Conservation (phyloP, 2,888 invertebrate species). For the Orgyia antiqua region DNA sequence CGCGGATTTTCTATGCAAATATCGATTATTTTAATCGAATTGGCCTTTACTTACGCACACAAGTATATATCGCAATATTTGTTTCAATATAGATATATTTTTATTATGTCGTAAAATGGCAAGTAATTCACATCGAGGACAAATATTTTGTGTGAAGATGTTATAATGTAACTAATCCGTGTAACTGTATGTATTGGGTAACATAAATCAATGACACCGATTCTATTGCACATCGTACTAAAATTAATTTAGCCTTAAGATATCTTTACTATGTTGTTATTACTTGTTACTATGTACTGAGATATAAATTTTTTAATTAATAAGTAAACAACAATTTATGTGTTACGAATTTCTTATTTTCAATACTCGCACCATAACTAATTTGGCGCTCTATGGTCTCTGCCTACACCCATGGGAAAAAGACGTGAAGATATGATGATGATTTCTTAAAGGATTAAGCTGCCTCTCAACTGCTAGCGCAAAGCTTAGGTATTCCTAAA, state of each 20-base stretch:
- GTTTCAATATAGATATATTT: slow-evolving; percentile 20
- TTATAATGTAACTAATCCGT: slow-evolving; percentile 16
- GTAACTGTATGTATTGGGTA: slow-evolving; percentile 12
- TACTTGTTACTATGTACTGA: too few relatives aligned
- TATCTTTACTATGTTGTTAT: too few relatives aligned
- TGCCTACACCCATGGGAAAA: too few relatives aligned
- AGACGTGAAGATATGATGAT: too few relatives aligned
- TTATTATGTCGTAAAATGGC: slow-evolving; percentile 24
- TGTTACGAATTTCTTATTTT: too few relatives aligned
- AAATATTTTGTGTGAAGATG: slow-evolving; percentile 25
- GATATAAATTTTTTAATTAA: too few relatives aligned
- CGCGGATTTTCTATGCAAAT: slow-evolving; percentile 52
- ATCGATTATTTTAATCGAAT: slow-evolving; percentile 46
- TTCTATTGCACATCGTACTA: not conserved
- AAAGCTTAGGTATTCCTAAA: too few relatives aligned
- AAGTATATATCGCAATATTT: slow-evolving; percentile 22
- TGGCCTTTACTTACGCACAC: slow-evolving; percentile 36
- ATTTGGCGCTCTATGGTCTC: too few relatives aligned
- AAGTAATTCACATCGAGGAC: slow-evolving; percentile 29
- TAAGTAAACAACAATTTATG: too few relatives aligned
- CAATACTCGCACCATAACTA: too few relatives aligned
- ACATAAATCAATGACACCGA: slow-evolving; percentile 1
- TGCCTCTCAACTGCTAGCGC: too few relatives aligned
- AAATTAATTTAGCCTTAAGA: not conserved
- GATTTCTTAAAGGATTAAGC: too few relatives aligned